A percentile compares a stretch with the other conserved stretches of the same genome.
Evolutionary conservation across 2,888 invertebrate species (phyloP).

Genomic region (Chaitophorus viminalis): DNA sequence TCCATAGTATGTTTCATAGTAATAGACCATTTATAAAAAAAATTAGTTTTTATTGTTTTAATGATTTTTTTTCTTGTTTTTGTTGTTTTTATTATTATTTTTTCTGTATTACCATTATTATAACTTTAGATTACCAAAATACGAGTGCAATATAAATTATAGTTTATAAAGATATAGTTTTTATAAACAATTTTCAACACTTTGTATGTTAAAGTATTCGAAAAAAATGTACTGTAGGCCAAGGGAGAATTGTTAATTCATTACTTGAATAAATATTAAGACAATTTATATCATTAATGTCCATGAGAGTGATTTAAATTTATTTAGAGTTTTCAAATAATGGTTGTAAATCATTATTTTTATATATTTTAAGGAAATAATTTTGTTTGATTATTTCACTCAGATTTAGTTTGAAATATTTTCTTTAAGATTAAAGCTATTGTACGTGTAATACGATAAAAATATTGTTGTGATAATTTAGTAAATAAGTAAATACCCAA

Average conservation of each 20-base stretch:
- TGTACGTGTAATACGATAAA: conserved; percentile 1
- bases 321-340: not conserved
- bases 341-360: conserved; percentile 10
- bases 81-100: conserved; percentile 17
- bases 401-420: conserved; percentile 17
- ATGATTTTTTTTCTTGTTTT: not conserved
- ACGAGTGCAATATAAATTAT: conserved; percentile 50
- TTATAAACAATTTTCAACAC: conserved; percentile 24
- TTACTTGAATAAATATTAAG: conserved; percentile 9
- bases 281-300: conserved; percentile 5
- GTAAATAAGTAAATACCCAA: conserved; percentile 31
- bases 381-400: conserved; percentile 5
- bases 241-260: conserved; percentile 30
- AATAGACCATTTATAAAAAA: not conserved
- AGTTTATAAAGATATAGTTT: conserved; percentile 1
- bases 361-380: not conserved
- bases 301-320: conserved; percentile 29
- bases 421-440: not conserved
- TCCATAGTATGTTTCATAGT: no score
- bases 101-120: conserved; percentile 28
- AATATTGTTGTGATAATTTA: conserved; percentile 49
- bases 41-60: conserved; percentile 2
- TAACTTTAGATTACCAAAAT: conserved; percentile 37
- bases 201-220: not conserved
- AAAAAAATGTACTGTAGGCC: not conserved